Percentiles rank a stretch among this genome's conserved stretches.
Evolutionary conservation across 2,797 vertebrate genomes (phyloP).

Genomic region (Hoplostethus atlanticus): DNA sequence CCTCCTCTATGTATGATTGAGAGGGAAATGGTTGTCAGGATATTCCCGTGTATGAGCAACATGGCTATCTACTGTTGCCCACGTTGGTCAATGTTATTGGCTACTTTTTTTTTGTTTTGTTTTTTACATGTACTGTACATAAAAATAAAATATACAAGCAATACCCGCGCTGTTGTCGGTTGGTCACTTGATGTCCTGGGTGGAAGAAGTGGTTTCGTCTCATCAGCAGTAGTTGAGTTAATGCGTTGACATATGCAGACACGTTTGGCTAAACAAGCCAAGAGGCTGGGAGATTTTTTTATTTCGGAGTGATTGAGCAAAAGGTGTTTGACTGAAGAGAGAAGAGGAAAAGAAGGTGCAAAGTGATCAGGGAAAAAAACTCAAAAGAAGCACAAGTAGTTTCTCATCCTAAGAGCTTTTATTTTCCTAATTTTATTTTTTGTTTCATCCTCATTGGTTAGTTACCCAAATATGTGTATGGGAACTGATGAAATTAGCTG

Average conservation of each 20-base stretch:
- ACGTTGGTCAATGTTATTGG: slow-evolving; percentile 79
- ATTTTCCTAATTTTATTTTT: not conserved
- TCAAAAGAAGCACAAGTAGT: too few relatives aligned
- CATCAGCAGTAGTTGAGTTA: not conserved
- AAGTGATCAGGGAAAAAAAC: too few relatives aligned
- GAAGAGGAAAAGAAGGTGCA: too few relatives aligned
- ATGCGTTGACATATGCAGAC: not conserved
- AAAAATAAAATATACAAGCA: slow-evolving; percentile 89
- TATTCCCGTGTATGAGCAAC: slow-evolving; percentile 71
- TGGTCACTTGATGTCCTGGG: slow-evolving; percentile 33
- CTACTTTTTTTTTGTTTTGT: slow-evolving; percentile 67
- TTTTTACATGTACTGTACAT: slow-evolving; percentile 88
- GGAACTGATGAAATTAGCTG: not conserved
- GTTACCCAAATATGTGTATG: not conserved
- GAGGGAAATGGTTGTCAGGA: slow-evolving; percentile 50
- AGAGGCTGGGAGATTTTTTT: not conserved
- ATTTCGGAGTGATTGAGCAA: not conserved
- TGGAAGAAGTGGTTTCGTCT: not conserved
- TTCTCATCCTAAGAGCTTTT: too few relatives aligned
- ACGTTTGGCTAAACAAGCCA: not conserved
- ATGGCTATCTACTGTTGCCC: slow-evolving; percentile 78
- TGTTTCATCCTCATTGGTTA: not conserved
- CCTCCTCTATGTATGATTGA: slow-evolving; percentile 44
- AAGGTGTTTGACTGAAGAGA: not conserved
- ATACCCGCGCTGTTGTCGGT: slow-evolving; percentile 66